These are phyloP conservation scores for Chaetodon trifasciatus DNA, from an alignment of 2,797 vertebrate species.

Conservation along the genomic window DNA sequence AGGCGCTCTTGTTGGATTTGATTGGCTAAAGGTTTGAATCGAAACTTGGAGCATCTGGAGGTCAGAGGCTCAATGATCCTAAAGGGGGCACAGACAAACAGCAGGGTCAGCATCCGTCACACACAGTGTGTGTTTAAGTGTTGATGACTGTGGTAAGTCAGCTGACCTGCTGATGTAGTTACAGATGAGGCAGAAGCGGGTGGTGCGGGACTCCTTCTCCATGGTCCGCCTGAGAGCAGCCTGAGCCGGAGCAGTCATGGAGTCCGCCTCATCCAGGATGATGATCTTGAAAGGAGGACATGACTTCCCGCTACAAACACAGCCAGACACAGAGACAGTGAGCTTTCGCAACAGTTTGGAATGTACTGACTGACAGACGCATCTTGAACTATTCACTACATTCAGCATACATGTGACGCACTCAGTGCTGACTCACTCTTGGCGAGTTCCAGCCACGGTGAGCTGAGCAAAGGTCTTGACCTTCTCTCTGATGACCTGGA, in stretches of 20 bases:
- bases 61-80: constrained; percentile 99
- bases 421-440: constrained; percentile 88
- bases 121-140: not conserved
- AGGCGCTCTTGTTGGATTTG: constrained; percentile 91
- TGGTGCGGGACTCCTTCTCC: constrained; percentile 97
- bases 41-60: constrained; percentile 98
- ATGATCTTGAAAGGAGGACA: constrained; percentile 99
- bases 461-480: constrained; percentile 97
- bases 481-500: constrained; percentile 96
- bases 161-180: constrained; percentile 96
- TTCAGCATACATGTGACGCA: not conserved
- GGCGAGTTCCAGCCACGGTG: constrained; percentile 90
- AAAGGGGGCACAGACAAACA: constrained; percentile 16
- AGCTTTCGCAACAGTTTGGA: not conserved
- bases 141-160: not conserved
- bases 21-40: constrained; percentile 95
- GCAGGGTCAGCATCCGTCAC: not conserved
- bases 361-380: not conserved
- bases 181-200: constrained; percentile 98
- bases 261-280: constrained; percentile 98
- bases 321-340: not conserved
- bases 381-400: not conserved
- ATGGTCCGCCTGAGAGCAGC: constrained; percentile 97
- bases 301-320: constrained; percentile 87
- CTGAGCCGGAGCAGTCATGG: constrained; percentile 96